phyloP scores from a whole-genome alignment of 2,113 vertebrate genomes.

The Pseudopipra pipra region DNA sequence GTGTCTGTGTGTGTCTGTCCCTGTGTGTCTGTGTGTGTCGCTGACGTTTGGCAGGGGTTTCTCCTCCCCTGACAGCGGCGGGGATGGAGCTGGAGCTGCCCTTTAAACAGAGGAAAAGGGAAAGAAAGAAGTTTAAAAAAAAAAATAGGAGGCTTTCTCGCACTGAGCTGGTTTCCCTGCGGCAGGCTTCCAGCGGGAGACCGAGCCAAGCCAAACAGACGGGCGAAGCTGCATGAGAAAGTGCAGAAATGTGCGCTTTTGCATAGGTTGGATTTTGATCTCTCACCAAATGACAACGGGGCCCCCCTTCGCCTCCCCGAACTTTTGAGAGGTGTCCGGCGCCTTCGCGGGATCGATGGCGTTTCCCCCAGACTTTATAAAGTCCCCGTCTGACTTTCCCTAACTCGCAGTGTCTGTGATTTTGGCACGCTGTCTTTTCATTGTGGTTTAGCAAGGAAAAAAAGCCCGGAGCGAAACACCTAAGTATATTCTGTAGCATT shows the following conservation, averaged over 20 bases:
- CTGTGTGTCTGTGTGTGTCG: neutral
- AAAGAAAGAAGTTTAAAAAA: neutral
- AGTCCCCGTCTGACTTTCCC: neutral
- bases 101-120: neutral
- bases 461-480: slow-evolving; percentile 22
- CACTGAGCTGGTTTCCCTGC: slow-evolving; percentile 20
- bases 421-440: neutral
- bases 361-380: neutral
- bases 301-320: neutral
- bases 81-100: neutral
- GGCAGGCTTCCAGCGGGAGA: slow-evolving; percentile 10
- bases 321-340: neutral
- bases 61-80: neutral
- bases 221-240: neutral
- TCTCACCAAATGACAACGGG: neutral
- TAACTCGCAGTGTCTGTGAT: neutral
- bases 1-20: neutral
- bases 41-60: neutral
- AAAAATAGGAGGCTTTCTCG: neutral
- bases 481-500: neutral
- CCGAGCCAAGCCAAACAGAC: slow-evolving; percentile 1
- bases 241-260: neutral
- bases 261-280: neutral
- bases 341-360: rapidly evolving
- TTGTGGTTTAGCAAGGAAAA: slow-evolving; percentile 27